These are phyloP conservation scores for Cheilosia variabilis DNA, from an alignment of 2,888 invertebrate species.

Conservation along the genomic window DNA sequence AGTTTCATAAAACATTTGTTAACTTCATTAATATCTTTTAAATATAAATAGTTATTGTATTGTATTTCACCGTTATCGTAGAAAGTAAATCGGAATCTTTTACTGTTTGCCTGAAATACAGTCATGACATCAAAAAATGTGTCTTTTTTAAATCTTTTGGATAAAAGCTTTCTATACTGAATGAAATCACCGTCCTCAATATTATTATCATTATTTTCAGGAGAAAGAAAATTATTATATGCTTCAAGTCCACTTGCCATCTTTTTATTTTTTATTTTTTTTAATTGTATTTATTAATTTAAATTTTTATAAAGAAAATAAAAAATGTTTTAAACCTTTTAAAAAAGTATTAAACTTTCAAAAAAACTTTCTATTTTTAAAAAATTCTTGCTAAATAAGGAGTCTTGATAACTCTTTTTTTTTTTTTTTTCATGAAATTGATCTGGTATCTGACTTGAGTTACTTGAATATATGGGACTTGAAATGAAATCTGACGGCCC, in stretches of 20 bases:
- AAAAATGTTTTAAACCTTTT: slow-evolving; percentile 5
- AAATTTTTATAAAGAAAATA: slow-evolving; percentile 13
- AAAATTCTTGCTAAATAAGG: too few species aligned
- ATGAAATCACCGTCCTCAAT: not conserved
- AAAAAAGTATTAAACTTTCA: slow-evolving; percentile 5
- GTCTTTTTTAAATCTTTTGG: slow-evolving; percentile 15
- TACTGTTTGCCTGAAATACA: not conserved
- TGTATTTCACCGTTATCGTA: slow-evolving; percentile 7
- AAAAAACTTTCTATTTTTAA: slow-evolving; percentile 4
- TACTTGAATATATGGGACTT: too few species aligned
- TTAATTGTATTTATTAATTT: not conserved
- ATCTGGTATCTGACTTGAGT: too few species aligned
- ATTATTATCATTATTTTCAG: slow-evolving; percentile 7
- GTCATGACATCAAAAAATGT: not conserved
- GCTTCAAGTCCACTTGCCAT: not conserved
- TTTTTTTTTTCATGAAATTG: too few species aligned
- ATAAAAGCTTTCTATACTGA: slow-evolving; percentile 11
- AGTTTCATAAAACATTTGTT: slow-evolving; percentile 10
- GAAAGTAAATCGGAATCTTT: slow-evolving; percentile 11
- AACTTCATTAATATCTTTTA: slow-evolving; percentile 6
- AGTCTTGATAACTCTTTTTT: too few species aligned
- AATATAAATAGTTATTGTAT: slow-evolving; percentile 9
- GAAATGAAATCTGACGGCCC: too few species aligned
- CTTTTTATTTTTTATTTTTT: not conserved
- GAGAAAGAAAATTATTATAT: slow-evolving; percentile 5